Base-by-base conservation (phyloP, 2,888 invertebrate species). In the Spicauda simplicius region DNA sequence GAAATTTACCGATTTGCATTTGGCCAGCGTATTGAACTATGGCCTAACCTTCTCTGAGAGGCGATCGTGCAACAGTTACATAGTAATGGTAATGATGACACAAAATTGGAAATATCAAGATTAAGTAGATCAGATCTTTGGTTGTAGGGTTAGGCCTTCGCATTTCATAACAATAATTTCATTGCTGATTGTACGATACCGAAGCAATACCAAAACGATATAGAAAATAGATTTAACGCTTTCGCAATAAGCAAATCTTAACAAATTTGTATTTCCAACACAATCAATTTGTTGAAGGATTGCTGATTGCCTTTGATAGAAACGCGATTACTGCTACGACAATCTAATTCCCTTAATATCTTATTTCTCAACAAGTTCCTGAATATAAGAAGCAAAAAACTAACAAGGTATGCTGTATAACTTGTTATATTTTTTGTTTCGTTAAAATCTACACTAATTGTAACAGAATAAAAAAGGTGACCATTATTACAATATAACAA, bases 171-270 rank as follows among this genome's bases (percentile, higher is more conserved):
- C 14, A 48, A 64, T 61, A n/a, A 19, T 56, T 18, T n/a, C 20
- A 64, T 66, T 64, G 67, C 58, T 56, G 50, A 45, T 59, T 68
- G 63, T 37, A 61, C 55, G 57, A 64, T 68, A 63, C 30, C 50
- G 53, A 67, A 52, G 45, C 56, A 69, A 60, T 65, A 66, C 57
- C 63, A 54, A 55, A 55, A 45, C n/a, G 45, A 45, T 45, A 25
- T 55, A 45, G 54, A 62, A 55, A 55, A 55, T 55, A 18, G 45
- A 53, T 12, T 48, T 37, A 45, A 45, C 20, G 62, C 20, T 41
- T 41, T 54, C 53, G 20, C 25, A 48, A 59, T 59, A 20, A n/a
- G 45, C 45, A 45, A 45, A n/a, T 45, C n/a, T 45, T n/a, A 45
- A n/a, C n/a, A 45, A 45, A 45, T 45, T 11, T 45, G 45, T 45